Base-by-base conservation (phyloP, 2,888 invertebrate genomes). In the Eupithecia exiguata region DNA sequence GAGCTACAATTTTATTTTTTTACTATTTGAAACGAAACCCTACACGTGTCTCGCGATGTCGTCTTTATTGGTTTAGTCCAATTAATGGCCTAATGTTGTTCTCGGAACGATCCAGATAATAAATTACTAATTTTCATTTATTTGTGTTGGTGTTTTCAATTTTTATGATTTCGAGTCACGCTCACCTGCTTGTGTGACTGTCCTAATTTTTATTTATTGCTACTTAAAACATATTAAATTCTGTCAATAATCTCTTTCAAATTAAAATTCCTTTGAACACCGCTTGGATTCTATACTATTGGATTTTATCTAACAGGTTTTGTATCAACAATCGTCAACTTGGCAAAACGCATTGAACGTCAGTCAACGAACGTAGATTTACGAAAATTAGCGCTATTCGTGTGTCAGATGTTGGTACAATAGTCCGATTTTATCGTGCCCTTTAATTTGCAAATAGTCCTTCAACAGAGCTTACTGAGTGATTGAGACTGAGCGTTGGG, bases 41-140 rank as follows among this genome's bases (percentile, higher is more conserved):
- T 89, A 91, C 92, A 93, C 92, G 91, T 93, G 93, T 93, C 90
- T 85, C 81, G 79, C 78, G 88, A 87, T 92, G 92, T 93, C 91
- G 91, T 92, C 91, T 93, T 92, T 94, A 94, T 94, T 93, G 93
- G 92, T 91, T 92, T 91, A 92, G 88, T 79, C 89, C 91, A 93
- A 93, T 93, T 93, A 93, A 94, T 93, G 88, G 88, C 88, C 89
- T 89, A 91, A 91, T 91, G 88, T 92, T 92, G 78, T 80, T 80
- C 92, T 85, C 77, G 84, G 90, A 92, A 91, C 83, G 84, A 80
- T 78, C 82, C 82, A 78, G 78, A 84, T 87, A 86, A 90, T 92
- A 90, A 90, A 92, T 90, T 86, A 91, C 84, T 83, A 88, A 88
- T 89, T 89, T 86, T 87, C 81, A 82, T 88, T 89, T 87, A 84